A percentile compares a stretch with the other conserved stretches of the same genome.
Conservation (phyloP, 1,140 invertebrate species). For the Andricus grossulariae region DNA sequence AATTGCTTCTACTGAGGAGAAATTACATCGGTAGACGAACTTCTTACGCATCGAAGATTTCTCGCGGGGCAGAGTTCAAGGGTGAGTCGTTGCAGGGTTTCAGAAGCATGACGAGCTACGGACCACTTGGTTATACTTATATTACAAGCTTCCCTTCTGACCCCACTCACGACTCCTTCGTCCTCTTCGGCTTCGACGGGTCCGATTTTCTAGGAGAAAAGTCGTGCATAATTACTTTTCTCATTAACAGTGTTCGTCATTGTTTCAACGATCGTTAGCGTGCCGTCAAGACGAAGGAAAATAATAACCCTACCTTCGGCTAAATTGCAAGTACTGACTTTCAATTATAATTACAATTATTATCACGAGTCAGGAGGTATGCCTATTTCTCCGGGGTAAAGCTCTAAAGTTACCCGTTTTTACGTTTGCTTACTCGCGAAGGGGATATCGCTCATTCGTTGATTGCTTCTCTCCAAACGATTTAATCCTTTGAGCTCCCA, state of each 20-base stretch:
- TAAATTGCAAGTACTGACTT: constrained; percentile 53
- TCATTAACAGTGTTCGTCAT: constrained; percentile 69
- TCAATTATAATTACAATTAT: constrained; percentile 56
- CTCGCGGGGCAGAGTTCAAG: background rate
- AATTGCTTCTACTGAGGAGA: constrained; percentile 29
- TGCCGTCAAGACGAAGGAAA: constrained; percentile 43
- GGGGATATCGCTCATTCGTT: constrained; percentile 14
- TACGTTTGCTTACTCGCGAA: background rate
- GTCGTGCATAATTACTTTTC: constrained; percentile 68
- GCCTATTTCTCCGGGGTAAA: background rate
- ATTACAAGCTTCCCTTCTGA: background rate
- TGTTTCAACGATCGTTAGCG: constrained; percentile 59
- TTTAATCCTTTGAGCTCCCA: constrained; percentile 22
- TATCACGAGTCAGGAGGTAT: background rate
- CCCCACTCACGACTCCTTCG: background rate
- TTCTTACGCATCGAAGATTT: constrained; percentile 32
- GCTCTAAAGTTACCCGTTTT: background rate
- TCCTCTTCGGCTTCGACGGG: constrained; percentile 44
- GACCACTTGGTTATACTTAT: background rate
- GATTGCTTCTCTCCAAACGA: constrained; percentile 11
- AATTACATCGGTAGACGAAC: constrained; percentile 36
- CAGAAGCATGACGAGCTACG: too few relatives aligned
- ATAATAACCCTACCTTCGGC: constrained; percentile 50
- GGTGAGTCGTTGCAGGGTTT: background rate
- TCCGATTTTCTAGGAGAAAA: constrained; percentile 61